Evolutionary conservation across 2,888 invertebrate genomes (phyloP).

Genomic region (Clistopyga incitator): DNA sequence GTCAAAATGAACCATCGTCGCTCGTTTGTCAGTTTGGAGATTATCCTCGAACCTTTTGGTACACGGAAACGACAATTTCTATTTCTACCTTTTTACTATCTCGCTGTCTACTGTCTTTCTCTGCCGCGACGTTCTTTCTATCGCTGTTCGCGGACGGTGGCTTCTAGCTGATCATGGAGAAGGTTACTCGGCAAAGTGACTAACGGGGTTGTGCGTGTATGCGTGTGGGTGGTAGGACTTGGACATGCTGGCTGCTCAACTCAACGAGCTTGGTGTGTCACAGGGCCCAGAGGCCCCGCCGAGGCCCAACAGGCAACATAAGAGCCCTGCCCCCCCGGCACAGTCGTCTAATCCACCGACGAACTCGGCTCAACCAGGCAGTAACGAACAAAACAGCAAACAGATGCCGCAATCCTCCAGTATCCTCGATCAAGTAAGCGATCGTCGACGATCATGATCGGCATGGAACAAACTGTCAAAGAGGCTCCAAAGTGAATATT

Average conservation of each 20-base stretch:
- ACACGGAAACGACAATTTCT: slow-evolving; percentile 35
- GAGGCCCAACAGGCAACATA: slow-evolving; percentile 84
- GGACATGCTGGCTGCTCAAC: slow-evolving; percentile 97
- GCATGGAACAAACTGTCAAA: slow-evolving; percentile 20
- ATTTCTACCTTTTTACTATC: slow-evolving; percentile 22
- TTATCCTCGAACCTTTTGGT: slow-evolving; percentile 4
- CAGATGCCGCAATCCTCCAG: slow-evolving; percentile 82
- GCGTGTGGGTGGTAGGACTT: slow-evolving; percentile 91
- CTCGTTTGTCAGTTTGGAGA: slow-evolving; percentile 15
- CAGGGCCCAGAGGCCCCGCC: slow-evolving; percentile 91
- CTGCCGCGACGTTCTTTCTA: slow-evolving; percentile 32
- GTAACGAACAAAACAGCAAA: slow-evolving; percentile 82
- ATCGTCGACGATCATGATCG: slow-evolving; percentile 46
- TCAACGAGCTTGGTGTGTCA: slow-evolving; percentile 95
- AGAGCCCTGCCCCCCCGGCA: slow-evolving; percentile 76
- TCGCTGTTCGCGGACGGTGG: slow-evolving; percentile 59
- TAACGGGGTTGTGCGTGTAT: slow-evolving; percentile 79
- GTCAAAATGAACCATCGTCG: background rate
- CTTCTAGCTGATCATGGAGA: slow-evolving; percentile 58
- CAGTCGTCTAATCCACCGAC: slow-evolving; percentile 73
- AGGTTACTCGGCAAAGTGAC: slow-evolving; percentile 74
- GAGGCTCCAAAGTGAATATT: slow-evolving; percentile 10
- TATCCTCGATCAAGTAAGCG: slow-evolving; percentile 82
- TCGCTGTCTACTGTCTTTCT: slow-evolving; percentile 44
- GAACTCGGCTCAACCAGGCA: slow-evolving; percentile 77